These are phyloP conservation scores for Mormyrus proboscirostris DNA, from an alignment of 2,797 vertebrate species.

Conservation along the genomic window DNA sequence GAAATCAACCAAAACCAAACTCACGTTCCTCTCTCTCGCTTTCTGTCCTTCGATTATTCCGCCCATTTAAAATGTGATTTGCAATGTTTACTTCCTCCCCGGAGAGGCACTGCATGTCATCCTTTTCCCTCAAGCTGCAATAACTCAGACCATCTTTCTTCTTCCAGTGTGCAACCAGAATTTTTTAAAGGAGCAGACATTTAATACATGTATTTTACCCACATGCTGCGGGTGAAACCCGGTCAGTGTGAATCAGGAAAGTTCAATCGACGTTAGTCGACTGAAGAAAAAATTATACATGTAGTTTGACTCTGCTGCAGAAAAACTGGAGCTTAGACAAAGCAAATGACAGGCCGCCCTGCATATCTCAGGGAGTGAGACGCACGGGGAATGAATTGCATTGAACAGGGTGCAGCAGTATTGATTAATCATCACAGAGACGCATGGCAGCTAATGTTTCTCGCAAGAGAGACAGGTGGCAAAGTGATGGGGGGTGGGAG, in stretches of 20 bases:
- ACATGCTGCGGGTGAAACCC: background rate
- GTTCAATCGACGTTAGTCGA: background rate
- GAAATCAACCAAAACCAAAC: background rate
- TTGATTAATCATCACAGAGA: background rate
- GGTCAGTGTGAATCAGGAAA: background rate
- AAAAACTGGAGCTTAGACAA: background rate
- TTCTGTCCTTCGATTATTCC: background rate
- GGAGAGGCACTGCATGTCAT: background rate
- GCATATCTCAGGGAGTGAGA: background rate
- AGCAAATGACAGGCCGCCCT: background rate
- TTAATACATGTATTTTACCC: background rate
- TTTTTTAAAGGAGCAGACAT: background rate
- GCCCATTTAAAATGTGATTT: conserved; percentile 2
- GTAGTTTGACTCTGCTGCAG: background rate
- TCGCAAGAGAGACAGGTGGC: background rate
- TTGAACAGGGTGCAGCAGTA: background rate
- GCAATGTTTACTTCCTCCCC: conserved; percentile 1
- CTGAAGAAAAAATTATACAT: background rate
- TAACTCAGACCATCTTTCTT: background rate
- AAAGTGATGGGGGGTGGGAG: background rate
- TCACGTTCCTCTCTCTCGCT: background rate
- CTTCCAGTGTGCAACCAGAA: background rate
- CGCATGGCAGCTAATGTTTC: background rate
- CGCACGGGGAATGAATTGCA: background rate
- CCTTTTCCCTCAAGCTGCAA: background rate